phyloP scores from a whole-genome alignment of 2,888 invertebrate species.

The Oegoconia quadripuncta region DNA sequence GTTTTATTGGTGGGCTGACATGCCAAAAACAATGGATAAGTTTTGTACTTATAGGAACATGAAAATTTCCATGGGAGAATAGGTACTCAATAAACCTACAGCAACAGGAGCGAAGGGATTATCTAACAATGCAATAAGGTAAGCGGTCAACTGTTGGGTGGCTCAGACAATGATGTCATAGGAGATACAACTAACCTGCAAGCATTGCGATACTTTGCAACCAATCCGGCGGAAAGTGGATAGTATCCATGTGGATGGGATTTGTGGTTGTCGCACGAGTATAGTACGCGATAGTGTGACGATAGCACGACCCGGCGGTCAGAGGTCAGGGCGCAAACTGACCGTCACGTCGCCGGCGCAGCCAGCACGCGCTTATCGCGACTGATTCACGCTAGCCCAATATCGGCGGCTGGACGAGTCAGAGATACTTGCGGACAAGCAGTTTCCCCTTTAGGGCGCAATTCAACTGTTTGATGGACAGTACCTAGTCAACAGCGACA shows the following conservation, averaged over 20 bases:
- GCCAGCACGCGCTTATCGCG: slow-evolving; percentile 40
- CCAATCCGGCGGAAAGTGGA: slow-evolving; percentile 44
- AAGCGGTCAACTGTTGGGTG: background rate
- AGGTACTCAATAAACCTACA: no score
- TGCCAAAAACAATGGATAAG: no score
- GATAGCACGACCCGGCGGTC: slow-evolving; percentile 47
- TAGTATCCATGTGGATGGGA: slow-evolving; percentile 35
- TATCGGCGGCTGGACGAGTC: background rate
- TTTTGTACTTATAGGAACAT: no score
- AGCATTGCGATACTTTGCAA: slow-evolving; percentile 50
- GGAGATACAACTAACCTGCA: slow-evolving; percentile 32
- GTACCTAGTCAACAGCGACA: no score
- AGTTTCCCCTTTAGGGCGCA: no score
- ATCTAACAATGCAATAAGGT: no score
- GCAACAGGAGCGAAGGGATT: no score
- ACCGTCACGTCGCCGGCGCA: slow-evolving; percentile 22
- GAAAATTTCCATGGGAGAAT: no score
- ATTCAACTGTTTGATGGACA: no score
- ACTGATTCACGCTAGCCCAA: slow-evolving; percentile 41
- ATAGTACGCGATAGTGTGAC: slow-evolving; percentile 8
- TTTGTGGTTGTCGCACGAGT: background rate
- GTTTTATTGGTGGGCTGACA: no score
- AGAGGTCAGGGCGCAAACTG: slow-evolving; percentile 57
- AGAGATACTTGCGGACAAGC: no score
- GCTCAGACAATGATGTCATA: background rate